Evolutionary conservation across 1,140 invertebrate species (phyloP).

Genomic region (Polyergus mexicanus): DNA sequence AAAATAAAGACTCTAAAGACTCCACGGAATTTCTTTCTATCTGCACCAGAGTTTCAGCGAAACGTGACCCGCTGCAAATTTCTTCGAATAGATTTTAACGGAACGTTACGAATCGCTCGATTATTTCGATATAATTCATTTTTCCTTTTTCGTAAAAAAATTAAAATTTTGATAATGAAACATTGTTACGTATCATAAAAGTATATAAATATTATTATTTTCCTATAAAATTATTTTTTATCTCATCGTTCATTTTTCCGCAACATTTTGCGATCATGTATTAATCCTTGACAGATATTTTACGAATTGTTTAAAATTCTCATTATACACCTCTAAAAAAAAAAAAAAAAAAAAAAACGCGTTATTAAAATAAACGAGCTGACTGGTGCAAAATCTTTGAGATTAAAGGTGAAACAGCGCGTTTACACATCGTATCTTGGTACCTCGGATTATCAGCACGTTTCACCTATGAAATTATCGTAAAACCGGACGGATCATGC

Average conservation of each 20-base stretch:
- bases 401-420: not conserved
- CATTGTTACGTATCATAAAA: too few species aligned
- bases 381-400: not conserved
- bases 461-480: conserved; percentile 46
- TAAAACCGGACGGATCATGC: conserved; percentile 38
- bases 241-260: too few species aligned
- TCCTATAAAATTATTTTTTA: too few species aligned
- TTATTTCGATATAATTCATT: conserved; percentile 28
- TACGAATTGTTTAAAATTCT: not conserved
- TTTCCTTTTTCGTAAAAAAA: not conserved
- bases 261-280: too few species aligned
- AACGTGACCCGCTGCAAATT: conserved; percentile 63
- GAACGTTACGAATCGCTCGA: conserved; percentile 28
- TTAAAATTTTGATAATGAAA: not conserved
- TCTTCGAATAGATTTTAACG: conserved; percentile 24
- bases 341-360: not conserved
- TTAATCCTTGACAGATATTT: not conserved
- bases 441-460: conserved; percentile 22
- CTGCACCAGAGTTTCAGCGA: conserved; percentile 45
- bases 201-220: too few species aligned
- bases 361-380: not conserved
- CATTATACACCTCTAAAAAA: too few species aligned
- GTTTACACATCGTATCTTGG: conserved; percentile 1
- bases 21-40: conserved; percentile 55
- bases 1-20: conserved; percentile 54